These are phyloP conservation scores for Sisyra terminalis DNA, from an alignment of 2,888 invertebrate species.

Conservation along the genomic window DNA sequence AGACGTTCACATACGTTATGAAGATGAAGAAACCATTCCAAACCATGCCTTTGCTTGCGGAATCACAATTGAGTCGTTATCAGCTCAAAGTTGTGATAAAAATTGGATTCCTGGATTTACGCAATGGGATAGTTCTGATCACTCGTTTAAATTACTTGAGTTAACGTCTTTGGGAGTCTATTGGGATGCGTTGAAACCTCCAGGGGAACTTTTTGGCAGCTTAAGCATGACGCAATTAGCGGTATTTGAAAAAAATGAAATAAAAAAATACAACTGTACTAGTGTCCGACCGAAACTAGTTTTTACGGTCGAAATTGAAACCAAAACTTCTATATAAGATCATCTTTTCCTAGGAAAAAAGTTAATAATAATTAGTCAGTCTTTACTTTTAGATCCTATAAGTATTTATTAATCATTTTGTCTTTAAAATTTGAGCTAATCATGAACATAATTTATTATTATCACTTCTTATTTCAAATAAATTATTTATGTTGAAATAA, in stretches of 20 bases:
- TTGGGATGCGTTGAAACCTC: constrained; percentile 59
- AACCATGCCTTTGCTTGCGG: constrained; percentile 68
- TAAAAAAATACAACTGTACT: background rate
- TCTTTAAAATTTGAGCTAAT: no score
- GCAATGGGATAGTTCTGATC: constrained; percentile 36
- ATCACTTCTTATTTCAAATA: no score
- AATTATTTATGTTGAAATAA: no score
- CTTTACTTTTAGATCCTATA: no score
- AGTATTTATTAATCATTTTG: no score
- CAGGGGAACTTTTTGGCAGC: constrained; percentile 43
- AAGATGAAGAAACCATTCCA: constrained; percentile 63
- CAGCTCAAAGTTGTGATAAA: constrained; percentile 85
- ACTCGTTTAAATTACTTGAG: constrained; percentile 80
- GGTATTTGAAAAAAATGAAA: constrained; percentile 25
- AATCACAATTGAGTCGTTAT: constrained; percentile 68
- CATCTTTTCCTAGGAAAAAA: background rate
- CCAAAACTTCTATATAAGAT: no score
- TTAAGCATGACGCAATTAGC: constrained; percentile 52
- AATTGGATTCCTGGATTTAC: constrained; percentile 65
- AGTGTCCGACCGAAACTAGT: no score
- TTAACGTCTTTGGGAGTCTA: constrained; percentile 77
- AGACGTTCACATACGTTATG: constrained; percentile 92
- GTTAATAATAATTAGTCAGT: no score
- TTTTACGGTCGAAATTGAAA: no score
- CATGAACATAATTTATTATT: background rate